A percentile compares a stretch with the other conserved stretches of the same genome.
Conservation (phyloP, 2,888 invertebrate genomes). For the Athetis lepigone region DNA sequence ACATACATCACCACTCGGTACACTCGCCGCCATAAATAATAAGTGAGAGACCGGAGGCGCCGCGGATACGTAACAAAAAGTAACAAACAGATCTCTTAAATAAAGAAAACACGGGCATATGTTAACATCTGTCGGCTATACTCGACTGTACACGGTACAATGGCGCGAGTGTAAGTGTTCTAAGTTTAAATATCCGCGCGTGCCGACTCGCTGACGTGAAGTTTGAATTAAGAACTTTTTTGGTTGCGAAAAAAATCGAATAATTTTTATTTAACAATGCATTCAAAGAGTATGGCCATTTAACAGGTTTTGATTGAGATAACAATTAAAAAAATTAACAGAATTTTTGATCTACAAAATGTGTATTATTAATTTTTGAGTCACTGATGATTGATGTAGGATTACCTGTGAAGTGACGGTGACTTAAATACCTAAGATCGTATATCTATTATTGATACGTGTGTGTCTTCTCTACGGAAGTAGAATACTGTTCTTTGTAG, state of each 20-base stretch:
- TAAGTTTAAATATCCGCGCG: constrained; percentile 62
- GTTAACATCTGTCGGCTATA: constrained; percentile 87
- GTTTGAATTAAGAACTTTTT: constrained; percentile 33
- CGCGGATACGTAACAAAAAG: constrained; percentile 88
- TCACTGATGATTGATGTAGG: too few relatives aligned
- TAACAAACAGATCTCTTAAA: constrained; percentile 90
- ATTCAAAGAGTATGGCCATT: too few relatives aligned
- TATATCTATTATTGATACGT: too few relatives aligned
- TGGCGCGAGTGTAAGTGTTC: constrained; percentile 65
- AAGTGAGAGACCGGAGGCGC: constrained; percentile 89
- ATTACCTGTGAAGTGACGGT: too few relatives aligned
- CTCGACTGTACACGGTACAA: constrained; percentile 69
- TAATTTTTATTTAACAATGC: background rate
- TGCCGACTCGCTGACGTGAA: constrained; percentile 51
- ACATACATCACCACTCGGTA: constrained; percentile 70
- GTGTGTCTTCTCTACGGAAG: too few relatives aligned
- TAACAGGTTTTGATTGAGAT: too few relatives aligned
- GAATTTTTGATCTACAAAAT: too few relatives aligned
- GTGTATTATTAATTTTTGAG: too few relatives aligned
- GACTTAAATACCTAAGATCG: too few relatives aligned
- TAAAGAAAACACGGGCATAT: constrained; percentile 90
- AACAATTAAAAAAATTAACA: too few relatives aligned
- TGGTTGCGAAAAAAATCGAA: constrained; percentile 6
- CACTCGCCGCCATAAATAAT: constrained; percentile 88
- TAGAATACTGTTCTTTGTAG: too few relatives aligned